phyloP scores from a whole-genome alignment of 2,113 vertebrate genomes.

The Oophaga pumilio region DNA sequence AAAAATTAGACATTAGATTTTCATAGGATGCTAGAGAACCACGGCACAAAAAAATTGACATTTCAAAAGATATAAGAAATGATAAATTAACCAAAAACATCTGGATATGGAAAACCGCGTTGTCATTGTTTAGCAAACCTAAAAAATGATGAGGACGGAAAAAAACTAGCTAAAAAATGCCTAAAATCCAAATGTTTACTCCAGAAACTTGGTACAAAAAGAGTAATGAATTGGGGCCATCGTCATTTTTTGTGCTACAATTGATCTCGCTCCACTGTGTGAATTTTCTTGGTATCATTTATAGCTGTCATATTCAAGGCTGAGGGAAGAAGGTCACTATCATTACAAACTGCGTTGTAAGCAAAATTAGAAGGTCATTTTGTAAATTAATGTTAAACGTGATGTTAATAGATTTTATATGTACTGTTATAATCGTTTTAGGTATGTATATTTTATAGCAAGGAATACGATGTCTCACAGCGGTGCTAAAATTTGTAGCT shows the following conservation, averaged over 20 bases:
- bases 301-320: not conserved
- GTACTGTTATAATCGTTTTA: not conserved
- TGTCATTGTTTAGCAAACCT: too few species aligned
- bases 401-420: conserved; percentile 17
- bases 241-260: not conserved
- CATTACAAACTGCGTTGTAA: not conserved
- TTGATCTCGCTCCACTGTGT: not conserved
- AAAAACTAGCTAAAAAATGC: too few species aligned
- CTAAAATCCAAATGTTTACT: too few species aligned
- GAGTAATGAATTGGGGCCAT: too few species aligned
- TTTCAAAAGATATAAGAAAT: too few species aligned
- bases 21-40: too few species aligned
- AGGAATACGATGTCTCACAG: not conserved
- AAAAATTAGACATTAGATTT: too few species aligned
- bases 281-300: not conserved
- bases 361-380: not conserved
- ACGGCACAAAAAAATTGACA: too few species aligned
- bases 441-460: not conserved
- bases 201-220: too few species aligned
- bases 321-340: not conserved
- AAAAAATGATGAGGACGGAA: too few species aligned
- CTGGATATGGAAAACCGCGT: too few species aligned
- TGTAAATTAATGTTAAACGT: not conserved
- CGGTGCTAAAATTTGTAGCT: not conserved
- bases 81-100: too few species aligned